phyloP scores from a whole-genome alignment of 1,140 invertebrate genomes.

The Colletes gigas region DNA sequence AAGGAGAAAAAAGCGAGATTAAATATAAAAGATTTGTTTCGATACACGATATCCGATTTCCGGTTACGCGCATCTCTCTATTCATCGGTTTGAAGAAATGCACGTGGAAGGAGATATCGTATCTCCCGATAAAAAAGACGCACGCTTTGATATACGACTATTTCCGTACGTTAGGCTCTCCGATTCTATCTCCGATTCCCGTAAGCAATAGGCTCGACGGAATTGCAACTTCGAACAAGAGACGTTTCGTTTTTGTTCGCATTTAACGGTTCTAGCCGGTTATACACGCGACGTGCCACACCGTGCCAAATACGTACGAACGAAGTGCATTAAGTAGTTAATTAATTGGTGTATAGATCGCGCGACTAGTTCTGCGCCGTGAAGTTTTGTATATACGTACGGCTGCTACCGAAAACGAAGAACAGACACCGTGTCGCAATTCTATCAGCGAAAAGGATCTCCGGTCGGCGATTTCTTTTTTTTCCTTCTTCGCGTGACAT shows the following conservation, averaged over 20 bases:
- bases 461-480: background rate
- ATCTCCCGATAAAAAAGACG: background rate
- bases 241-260: background rate
- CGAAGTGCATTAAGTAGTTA: slow-evolving; percentile 34
- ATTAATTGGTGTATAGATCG: slow-evolving; percentile 21
- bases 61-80: background rate
- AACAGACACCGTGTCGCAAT: background rate
- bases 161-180: background rate
- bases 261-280: background rate
- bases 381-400: background rate
- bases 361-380: background rate
- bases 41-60: background rate
- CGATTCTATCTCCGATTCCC: background rate
- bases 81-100: background rate
- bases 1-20: background rate
- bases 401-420: background rate
- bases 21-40: background rate
- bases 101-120: background rate
- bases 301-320: background rate
- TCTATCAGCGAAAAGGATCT: background rate
- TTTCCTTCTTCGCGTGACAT: no score
- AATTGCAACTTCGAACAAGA: background rate
- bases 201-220: no score
- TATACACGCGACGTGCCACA: background rate
- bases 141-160: background rate